A percentile compares a stretch with the other conserved stretches of the same genome.
These are phyloP conservation scores for Tiaroga cobitis DNA, from an alignment of 2,797 vertebrate genomes.

Conservation along the genomic window DNA sequence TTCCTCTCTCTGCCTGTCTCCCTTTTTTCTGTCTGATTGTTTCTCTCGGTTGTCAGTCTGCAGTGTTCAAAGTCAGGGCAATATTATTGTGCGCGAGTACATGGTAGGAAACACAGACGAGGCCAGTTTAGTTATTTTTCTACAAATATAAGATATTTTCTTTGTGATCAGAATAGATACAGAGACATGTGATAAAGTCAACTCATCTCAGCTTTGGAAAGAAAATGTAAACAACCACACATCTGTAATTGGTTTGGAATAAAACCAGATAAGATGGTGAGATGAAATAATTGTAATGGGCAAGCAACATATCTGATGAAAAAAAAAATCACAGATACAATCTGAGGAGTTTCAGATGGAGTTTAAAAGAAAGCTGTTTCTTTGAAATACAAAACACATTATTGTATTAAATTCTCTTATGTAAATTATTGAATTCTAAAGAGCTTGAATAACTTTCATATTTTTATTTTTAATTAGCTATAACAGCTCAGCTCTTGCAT, in stretches of 20 bases:
- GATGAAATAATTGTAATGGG: slow-evolving; percentile 8
- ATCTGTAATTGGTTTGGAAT: slow-evolving; percentile 28
- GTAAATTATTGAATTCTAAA: not conserved
- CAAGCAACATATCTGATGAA: slow-evolving; percentile 19
- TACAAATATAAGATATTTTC: not conserved
- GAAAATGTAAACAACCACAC: slow-evolving; percentile 23
- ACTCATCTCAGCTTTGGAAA: not conserved
- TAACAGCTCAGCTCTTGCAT: slow-evolving; percentile 28
- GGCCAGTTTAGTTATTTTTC: not conserved
- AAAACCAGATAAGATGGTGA: not conserved
- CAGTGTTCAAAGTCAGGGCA: not conserved
- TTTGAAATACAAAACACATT: slow-evolving; percentile 20
- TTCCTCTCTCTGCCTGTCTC: not conserved
- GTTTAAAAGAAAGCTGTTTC: slow-evolving; percentile 14
- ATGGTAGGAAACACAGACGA: not conserved
- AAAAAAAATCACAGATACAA: slow-evolving; percentile 10
- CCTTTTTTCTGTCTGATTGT: not conserved
- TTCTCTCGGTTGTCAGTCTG: not conserved
- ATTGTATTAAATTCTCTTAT: not conserved
- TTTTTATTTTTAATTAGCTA: slow-evolving; percentile 44
- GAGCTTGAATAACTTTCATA: not conserved
- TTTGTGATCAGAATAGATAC: not conserved
- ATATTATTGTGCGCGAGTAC: not conserved
- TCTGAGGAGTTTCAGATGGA: not conserved
- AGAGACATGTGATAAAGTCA: not conserved